These are phyloP conservation scores for Trogon surrucura DNA, from an alignment of 2,113 vertebrate species.

Conservation along the genomic window DNA sequence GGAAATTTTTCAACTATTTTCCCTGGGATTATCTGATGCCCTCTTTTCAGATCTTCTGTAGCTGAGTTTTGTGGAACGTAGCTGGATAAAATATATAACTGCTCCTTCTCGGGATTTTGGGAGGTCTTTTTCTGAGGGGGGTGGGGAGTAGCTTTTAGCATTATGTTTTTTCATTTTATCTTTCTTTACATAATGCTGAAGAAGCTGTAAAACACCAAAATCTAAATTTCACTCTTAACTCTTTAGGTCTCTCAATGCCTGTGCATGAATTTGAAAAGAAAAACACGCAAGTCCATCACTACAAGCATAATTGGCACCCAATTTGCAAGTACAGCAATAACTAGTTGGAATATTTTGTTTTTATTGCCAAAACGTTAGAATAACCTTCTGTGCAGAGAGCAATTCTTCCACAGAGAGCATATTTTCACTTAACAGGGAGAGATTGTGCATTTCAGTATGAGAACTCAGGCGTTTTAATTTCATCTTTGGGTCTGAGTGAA, in stretches of 20 bases:
- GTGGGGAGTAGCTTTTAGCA: neutral
- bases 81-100: neutral
- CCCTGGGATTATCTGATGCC: neutral
- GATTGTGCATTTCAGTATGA: neutral
- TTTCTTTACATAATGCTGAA: neutral
- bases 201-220: neutral
- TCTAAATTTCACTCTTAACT: neutral
- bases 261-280: neutral
- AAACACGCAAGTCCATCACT: neutral
- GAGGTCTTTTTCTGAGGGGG: too few species aligned
- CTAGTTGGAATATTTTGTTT: conserved; percentile 2
- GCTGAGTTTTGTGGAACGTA: neutral
- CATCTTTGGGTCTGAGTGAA: neutral
- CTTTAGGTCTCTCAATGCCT: neutral
- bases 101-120: neutral
- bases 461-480: neutral
- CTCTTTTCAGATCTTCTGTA: neutral
- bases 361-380: neutral
- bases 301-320: neutral
- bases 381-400: conserved; percentile 15
- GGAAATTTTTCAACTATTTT: neutral
- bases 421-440: conserved; percentile 27
- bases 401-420: neutral
- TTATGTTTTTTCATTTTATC: neutral
- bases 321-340: conserved; percentile 1